Conservation (phyloP, 2,113 vertebrate species). For the Todiramphus saurophagus region DNA sequence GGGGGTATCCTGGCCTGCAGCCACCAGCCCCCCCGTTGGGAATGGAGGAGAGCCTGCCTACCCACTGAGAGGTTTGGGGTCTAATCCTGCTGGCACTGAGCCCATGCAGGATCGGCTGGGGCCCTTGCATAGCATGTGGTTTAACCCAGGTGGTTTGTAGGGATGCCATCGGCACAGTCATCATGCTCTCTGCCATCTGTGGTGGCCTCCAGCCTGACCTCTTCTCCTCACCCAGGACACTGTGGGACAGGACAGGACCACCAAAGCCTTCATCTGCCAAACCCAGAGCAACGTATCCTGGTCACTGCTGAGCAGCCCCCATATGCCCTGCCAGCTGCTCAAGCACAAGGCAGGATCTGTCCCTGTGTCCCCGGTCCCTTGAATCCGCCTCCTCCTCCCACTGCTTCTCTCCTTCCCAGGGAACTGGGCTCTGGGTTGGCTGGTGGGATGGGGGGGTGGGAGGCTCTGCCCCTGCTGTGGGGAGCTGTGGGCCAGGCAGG, state of each 20-base stretch:
- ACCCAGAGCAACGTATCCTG: not conserved
- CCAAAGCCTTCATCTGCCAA: not conserved
- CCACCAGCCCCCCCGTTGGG: not conserved
- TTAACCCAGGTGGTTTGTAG: not conserved
- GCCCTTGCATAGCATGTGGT: not conserved
- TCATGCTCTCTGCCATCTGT: rapidly evolving
- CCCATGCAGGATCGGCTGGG: not conserved
- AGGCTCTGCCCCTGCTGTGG: not conserved
- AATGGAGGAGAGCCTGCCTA: not conserved
- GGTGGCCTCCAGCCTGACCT: not conserved
- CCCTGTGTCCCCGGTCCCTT: not conserved
- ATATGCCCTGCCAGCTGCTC: not conserved
- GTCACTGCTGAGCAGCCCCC: not conserved
- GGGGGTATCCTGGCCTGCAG: not conserved
- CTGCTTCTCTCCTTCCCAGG: not conserved
- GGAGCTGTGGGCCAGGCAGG: not conserved
- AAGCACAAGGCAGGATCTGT: not conserved
- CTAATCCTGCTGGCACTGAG: not conserved
- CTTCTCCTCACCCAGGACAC: not conserved
- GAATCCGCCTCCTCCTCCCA: not conserved
- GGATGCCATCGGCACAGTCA: rapidly evolving
- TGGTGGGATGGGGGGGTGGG: not conserved
- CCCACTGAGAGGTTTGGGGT: not conserved
- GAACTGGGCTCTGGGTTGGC: not conserved
- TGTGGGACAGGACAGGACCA: not conserved